Conservation (phyloP, 2,797 vertebrate species). For the Lacerta agilis region DNA sequence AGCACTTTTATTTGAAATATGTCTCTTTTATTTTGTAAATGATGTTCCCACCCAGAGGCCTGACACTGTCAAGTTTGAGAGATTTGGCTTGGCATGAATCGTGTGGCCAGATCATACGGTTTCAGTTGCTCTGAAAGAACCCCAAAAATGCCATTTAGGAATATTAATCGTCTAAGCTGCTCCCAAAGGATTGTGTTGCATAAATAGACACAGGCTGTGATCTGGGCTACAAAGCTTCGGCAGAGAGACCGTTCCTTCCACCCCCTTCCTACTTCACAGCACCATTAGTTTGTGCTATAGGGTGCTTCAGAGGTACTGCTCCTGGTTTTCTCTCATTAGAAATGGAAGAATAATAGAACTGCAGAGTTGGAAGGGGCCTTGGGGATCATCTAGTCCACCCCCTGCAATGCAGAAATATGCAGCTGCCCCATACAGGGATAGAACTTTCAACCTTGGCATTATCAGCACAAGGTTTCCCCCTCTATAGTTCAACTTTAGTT, state of each 20-base stretch:
- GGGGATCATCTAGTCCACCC: too few species aligned
- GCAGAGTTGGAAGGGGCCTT: too few species aligned
- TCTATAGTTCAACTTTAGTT: background rate
- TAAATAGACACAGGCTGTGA: constrained; percentile 27
- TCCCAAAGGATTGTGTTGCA: constrained; percentile 46
- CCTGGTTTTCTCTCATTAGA: background rate
- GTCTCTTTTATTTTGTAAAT: constrained; percentile 41
- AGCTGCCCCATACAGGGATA: too few species aligned
- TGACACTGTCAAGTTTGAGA: constrained; percentile 31
- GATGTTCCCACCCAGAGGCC: constrained; percentile 4
- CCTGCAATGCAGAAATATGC: too few species aligned
- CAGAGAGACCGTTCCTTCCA: constrained; percentile 22
- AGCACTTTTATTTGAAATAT: constrained; percentile 43
- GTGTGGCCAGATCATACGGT: background rate
- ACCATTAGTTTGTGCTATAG: background rate
- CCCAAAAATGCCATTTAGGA: constrained; percentile 33
- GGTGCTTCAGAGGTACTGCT: background rate
- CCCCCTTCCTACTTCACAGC: background rate
- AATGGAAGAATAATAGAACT: background rate
- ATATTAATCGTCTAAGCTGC: constrained; percentile 56
- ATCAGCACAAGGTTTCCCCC: background rate
- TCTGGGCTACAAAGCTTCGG: constrained; percentile 36
- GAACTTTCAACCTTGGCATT: too few species aligned
- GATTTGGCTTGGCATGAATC: constrained; percentile 43
- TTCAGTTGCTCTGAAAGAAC: constrained; percentile 48